These are phyloP conservation scores for Sturnus vulgaris DNA, from an alignment of 2,113 vertebrate genomes.

Conservation along the genomic window DNA sequence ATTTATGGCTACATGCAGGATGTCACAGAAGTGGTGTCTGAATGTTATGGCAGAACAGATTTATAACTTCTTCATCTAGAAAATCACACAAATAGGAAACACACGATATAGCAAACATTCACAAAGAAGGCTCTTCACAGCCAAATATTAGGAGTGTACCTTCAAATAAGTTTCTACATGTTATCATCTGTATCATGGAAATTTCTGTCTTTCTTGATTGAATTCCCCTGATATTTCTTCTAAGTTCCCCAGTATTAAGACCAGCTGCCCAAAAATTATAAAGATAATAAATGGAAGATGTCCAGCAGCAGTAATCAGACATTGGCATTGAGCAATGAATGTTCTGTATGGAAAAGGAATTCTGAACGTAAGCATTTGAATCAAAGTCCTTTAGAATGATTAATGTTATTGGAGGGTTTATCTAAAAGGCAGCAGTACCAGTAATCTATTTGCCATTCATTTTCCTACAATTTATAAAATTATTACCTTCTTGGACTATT, in stretches of 20 bases:
- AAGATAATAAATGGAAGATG: background rate
- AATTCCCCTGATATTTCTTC: background rate
- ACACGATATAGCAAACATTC: background rate
- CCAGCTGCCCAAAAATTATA: background rate
- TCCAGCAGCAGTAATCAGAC: background rate
- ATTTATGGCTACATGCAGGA: background rate
- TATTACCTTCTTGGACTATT: slow-evolving; percentile 46
- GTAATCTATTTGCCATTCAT: slow-evolving; percentile 42
- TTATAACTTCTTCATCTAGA: background rate
- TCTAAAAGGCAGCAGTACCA: background rate
- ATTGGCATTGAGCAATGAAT: background rate
- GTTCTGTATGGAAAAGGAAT: background rate
- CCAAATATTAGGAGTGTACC: background rate
- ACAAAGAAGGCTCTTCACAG: background rate
- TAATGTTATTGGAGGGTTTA: background rate
- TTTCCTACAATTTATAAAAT: slow-evolving; percentile 47
- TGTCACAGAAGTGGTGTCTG: background rate
- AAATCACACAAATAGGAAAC: background rate
- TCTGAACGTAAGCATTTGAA: background rate
- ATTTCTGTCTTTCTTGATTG: background rate
- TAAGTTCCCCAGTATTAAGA: background rate
- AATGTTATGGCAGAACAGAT: background rate
- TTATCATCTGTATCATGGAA: background rate
- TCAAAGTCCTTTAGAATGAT: background rate
- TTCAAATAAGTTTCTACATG: background rate